Conservation (phyloP, 2,888 invertebrate species). For the Polymixis lichenea region DNA sequence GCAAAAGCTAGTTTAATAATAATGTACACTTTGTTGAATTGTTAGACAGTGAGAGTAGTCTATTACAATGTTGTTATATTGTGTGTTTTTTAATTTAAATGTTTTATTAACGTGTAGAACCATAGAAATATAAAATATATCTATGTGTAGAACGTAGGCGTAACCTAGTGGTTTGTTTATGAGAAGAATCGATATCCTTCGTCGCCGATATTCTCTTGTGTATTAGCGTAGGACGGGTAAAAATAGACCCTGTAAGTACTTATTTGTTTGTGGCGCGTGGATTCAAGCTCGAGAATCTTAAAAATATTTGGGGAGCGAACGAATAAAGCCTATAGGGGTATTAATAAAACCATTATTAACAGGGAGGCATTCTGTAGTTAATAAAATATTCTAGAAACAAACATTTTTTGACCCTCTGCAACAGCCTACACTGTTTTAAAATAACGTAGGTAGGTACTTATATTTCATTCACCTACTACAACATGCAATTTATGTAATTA, state of each 20-base stretch:
- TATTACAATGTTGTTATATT: neutral
- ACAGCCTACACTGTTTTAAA: neutral
- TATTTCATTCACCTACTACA: neutral
- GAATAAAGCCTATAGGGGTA: neutral
- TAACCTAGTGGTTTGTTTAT: neutral
- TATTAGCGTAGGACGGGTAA: neutral
- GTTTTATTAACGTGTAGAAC: too few relatives aligned
- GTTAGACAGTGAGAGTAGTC: too few relatives aligned
- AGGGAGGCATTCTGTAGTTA: neutral
- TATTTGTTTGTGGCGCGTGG: neutral
- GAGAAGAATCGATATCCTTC: neutral
- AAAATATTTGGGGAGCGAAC: neutral
- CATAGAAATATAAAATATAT: too few relatives aligned
- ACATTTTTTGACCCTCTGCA: neutral
- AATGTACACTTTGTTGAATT: neutral
- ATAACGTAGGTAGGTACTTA: neutral
- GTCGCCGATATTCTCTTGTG: neutral
- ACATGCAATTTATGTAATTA: slow-evolving; percentile 27
- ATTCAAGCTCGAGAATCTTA: neutral
- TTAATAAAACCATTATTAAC: neutral
- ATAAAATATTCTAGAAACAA: neutral
- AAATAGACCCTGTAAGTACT: neutral
- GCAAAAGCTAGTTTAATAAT: too few relatives aligned
- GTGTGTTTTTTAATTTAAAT: neutral
- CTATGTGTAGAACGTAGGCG: too few relatives aligned